Conservation (phyloP, 1,140 invertebrate genomes). For the Lethrus apterus region DNA sequence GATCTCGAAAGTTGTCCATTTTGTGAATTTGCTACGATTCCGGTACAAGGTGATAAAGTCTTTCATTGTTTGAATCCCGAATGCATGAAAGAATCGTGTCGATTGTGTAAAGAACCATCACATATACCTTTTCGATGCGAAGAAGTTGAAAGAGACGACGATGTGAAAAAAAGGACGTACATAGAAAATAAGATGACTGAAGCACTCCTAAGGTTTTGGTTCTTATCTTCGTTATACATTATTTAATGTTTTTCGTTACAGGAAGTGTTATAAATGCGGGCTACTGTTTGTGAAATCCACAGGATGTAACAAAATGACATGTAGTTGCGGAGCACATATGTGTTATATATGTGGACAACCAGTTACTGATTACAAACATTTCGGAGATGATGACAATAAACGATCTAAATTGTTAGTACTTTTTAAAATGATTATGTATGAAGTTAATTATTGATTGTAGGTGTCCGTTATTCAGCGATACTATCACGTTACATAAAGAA, state of each 20-base stretch:
- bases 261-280: conserved; percentile 53
- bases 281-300: conserved; percentile 54
- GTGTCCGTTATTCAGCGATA: conserved; percentile 32
- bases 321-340: conserved; percentile 58
- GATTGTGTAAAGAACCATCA: conserved; percentile 54
- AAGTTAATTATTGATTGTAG: too few relatives aligned
- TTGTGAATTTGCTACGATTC: conserved; percentile 54
- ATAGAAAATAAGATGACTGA: conserved; percentile 62
- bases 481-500: conserved; percentile 25
- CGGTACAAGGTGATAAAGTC: conserved; percentile 49
- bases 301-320: conserved; percentile 67
- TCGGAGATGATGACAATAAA: conserved; percentile 43
- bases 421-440: neutral
- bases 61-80: conserved; percentile 58
- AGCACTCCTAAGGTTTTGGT: conserved; percentile 53
- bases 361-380: conserved; percentile 54
- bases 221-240: too few relatives aligned
- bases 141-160: conserved; percentile 53
- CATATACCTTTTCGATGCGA: conserved; percentile 59
- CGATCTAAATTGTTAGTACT: conserved; percentile 26
- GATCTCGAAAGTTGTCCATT: conserved; percentile 58
- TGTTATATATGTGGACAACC: conserved; percentile 60
- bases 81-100: conserved; percentile 58
- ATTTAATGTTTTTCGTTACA: conserved; percentile 27
- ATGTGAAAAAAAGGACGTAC: conserved; percentile 48